phyloP scores from a whole-genome alignment of 1,140 invertebrate genomes.

The Planococcus citri region DNA sequence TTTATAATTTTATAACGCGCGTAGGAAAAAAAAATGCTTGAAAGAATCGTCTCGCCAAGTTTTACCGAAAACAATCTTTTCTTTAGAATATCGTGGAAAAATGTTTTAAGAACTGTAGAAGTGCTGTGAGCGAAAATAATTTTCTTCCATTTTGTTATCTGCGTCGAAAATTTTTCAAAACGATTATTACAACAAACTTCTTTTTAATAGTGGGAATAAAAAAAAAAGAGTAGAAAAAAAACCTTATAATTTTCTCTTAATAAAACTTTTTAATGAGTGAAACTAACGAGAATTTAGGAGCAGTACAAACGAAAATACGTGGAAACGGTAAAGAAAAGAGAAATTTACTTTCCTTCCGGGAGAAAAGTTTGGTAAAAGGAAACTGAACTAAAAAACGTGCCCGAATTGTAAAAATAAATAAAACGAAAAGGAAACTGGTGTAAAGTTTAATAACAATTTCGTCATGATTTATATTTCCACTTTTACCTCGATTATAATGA shows the following conservation, averaged over 20 bases:
- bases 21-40: no score
- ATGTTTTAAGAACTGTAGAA: not conserved
- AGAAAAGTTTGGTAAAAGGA: slow-evolving; percentile 3
- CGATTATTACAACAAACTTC: slow-evolving; percentile 7
- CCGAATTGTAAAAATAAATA: slow-evolving; percentile 8
- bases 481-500: slow-evolving; percentile 6
- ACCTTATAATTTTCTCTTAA: not conserved
- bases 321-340: not conserved
- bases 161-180: not conserved
- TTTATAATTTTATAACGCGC: no score
- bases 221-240: not conserved
- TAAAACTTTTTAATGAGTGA: slow-evolving; percentile 8
- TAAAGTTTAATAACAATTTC: slow-evolving; percentile 8
- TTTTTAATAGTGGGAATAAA: slow-evolving; percentile 8
- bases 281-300: slow-evolving; percentile 6
- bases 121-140: not conserved
- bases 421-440: slow-evolving; percentile 1
- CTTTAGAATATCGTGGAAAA: not conserved
- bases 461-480: slow-evolving; percentile 2
- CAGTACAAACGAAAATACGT: not conserved
- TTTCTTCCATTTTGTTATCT: slow-evolving; percentile 3
- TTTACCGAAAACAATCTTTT: not conserved
- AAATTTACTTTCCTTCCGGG: slow-evolving; percentile 6
- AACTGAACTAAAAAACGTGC: not conserved
- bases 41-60: not conserved